phyloP scores from a whole-genome alignment of 2,113 vertebrate genomes.

The Pantherophis guttatus region DNA sequence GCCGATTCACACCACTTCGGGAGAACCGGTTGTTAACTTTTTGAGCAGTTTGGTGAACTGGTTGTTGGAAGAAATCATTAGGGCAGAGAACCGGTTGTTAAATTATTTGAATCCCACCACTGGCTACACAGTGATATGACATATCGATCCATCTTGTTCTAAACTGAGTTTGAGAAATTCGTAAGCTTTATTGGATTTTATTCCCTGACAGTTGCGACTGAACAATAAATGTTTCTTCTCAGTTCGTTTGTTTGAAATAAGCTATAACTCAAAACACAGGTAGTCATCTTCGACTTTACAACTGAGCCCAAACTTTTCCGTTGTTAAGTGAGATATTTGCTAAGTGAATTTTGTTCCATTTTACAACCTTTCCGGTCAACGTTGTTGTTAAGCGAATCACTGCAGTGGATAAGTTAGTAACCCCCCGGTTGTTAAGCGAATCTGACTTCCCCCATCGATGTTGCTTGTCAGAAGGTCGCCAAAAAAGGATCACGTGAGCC shows the following conservation, averaged over 20 bases:
- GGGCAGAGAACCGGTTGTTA: too few species aligned
- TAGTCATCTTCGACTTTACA: neutral
- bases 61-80: too few species aligned
- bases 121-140: neutral
- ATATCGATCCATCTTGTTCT: neutral
- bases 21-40: too few species aligned
- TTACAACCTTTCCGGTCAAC: neutral
- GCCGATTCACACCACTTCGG: too few species aligned
- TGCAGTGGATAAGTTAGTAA: neutral
- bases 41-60: too few species aligned
- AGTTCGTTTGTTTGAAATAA: neutral
- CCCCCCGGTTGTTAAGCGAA: too few species aligned
- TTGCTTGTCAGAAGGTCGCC: too few species aligned
- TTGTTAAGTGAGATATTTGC: neutral
- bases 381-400: neutral
- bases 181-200: neutral
- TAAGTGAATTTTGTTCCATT: neutral
- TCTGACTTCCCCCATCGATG: too few species aligned
- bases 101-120: too few species aligned
- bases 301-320: neutral
- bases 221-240: neutral
- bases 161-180: neutral
- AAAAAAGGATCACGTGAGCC: too few species aligned
- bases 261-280: neutral
- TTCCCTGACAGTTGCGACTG: neutral